Evolutionary conservation across 2,888 invertebrate genomes (phyloP).

Genomic region (Plebejus argus): DNA sequence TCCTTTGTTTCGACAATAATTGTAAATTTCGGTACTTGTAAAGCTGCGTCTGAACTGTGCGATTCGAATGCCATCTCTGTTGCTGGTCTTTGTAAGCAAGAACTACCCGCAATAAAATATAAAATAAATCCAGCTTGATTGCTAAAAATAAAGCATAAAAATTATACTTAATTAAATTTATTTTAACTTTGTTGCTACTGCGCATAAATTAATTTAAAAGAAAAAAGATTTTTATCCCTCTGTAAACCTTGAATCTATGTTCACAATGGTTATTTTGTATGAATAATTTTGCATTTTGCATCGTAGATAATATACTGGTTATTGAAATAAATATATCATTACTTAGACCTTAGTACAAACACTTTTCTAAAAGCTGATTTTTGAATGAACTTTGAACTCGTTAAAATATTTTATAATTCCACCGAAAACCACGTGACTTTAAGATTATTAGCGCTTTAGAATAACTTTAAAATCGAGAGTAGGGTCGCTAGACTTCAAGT

Average conservation of each 20-base stretch:
- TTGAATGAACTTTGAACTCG: not conserved
- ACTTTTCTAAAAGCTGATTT: conserved; percentile 1
- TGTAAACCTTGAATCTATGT: not conserved
- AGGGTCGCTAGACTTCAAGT: conserved; percentile 77
- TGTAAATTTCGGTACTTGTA: not conserved
- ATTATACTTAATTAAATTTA: not conserved
- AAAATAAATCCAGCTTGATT: not conserved
- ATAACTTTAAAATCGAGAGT: conserved; percentile 56
- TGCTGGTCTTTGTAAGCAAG: not conserved
- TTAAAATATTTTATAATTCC: conserved; percentile 26
- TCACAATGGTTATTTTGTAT: not conserved
- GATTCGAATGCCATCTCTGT: not conserved
- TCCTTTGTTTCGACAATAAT: not conserved
- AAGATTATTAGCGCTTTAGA: conserved; percentile 34
- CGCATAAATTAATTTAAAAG: not conserved
- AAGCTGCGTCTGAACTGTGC: not conserved
- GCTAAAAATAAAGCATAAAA: not conserved
- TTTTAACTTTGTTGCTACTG: not conserved
- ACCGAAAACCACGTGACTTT: conserved; percentile 6
- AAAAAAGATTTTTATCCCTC: not conserved
- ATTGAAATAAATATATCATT: conserved; percentile 11
- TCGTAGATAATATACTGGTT: conserved; percentile 15
- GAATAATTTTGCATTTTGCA: not conserved
- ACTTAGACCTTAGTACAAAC: conserved; percentile 18
- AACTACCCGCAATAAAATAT: not conserved